A percentile compares a stretch with the other conserved stretches of the same genome.
phyloP scores from a whole-genome alignment of 1,140 invertebrate genomes.

The Drosophila miranda region DNA sequence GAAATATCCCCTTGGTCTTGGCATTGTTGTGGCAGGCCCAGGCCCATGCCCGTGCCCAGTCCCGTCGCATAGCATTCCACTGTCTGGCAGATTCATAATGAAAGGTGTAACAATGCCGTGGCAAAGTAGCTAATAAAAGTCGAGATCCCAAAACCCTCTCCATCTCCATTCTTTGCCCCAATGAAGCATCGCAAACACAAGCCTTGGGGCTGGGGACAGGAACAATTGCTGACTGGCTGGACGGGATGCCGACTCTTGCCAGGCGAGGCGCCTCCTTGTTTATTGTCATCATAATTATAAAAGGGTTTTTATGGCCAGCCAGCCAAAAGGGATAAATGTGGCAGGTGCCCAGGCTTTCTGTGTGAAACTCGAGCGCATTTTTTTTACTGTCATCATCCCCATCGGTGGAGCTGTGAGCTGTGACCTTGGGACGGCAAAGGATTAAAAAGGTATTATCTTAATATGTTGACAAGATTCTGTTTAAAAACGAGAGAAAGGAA shows the following conservation, averaged over 20 bases:
- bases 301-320: conserved; percentile 70
- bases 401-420: conserved; percentile 34
- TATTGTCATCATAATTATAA: conserved; percentile 80
- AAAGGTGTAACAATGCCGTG: conserved; percentile 77
- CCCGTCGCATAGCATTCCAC: background rate
- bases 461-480: conserved; percentile 79
- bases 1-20: conserved; percentile 72
- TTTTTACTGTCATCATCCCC: conserved; percentile 12
- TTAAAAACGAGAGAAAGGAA: conserved; percentile 13
- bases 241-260: conserved; percentile 17
- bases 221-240: conserved; percentile 48
- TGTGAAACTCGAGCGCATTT: conserved; percentile 27
- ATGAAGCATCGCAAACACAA: conserved; percentile 26
- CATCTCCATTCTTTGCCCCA: conserved; percentile 3
- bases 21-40: conserved; percentile 70
- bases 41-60: conserved; percentile 6
- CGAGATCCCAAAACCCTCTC: conserved; percentile 32
- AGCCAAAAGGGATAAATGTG: conserved; percentile 58
- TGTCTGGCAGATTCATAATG: conserved; percentile 62
- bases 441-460: conserved; percentile 79
- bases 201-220: conserved; percentile 14
- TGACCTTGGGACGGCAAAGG: conserved; percentile 77
- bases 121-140: conserved; percentile 77
- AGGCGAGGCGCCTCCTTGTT: conserved; percentile 51
- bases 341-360: conserved; percentile 47